A percentile compares a stretch with the other conserved stretches of the same genome.
Conservation (phyloP, 1,140 invertebrate genomes). For the Anadara kagoshimensis region DNA sequence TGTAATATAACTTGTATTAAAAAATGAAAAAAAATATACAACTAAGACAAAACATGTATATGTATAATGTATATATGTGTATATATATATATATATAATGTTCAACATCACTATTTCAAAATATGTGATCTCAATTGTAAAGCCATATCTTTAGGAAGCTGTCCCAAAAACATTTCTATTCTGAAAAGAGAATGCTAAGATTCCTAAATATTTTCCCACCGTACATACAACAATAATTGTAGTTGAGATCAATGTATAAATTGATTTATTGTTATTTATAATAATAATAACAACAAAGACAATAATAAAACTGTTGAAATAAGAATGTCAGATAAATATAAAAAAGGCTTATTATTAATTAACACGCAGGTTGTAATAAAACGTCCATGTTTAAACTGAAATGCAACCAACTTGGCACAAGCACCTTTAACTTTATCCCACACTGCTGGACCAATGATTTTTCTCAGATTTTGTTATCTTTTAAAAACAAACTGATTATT, state of each 20-base stretch:
- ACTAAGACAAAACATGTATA: slow-evolving; percentile 35
- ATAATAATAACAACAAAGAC: slow-evolving; percentile 23
- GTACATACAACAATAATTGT: neutral
- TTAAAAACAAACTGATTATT: no score
- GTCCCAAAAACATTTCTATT: no score
- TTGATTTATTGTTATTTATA: slow-evolving; percentile 1
- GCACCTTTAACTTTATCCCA: no score
- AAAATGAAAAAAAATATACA: slow-evolving; percentile 48
- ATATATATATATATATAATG: slow-evolving; percentile 26
- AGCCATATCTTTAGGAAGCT: slow-evolving; percentile 19
- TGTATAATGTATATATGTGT: slow-evolving; percentile 41
- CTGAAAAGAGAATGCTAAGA: no score
- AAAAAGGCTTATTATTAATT: no score
- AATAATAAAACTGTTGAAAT: slow-evolving; percentile 16
- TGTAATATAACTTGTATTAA: slow-evolving; percentile 40
- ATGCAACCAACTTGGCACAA: no score
- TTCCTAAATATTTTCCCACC: no score
- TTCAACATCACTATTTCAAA: slow-evolving; percentile 42
- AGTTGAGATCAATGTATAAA: slow-evolving; percentile 3
- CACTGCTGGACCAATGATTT: no score
- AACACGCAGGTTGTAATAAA: no score
- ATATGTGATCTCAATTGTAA: slow-evolving; percentile 37
- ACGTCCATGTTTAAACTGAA: no score
- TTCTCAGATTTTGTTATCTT: no score
- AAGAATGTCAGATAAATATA: no score